These are phyloP conservation scores for Catagonus wagneri DNA, from an alignment of 2,113 vertebrate genomes.

Conservation along the genomic window DNA sequence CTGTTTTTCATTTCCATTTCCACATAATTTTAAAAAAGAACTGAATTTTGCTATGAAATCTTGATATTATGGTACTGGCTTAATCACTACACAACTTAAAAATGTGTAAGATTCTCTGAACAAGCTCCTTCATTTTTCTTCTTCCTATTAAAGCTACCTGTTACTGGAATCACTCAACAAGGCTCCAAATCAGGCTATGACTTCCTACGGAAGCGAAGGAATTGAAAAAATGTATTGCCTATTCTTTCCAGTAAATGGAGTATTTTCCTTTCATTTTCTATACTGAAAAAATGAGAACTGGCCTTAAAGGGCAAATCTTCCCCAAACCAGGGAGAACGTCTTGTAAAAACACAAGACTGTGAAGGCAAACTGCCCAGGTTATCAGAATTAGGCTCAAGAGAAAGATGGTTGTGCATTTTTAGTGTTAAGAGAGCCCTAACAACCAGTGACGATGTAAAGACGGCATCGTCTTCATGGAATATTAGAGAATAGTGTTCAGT, in stretches of 20 bases:
- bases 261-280: slow-evolving; percentile 61
- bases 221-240: neutral
- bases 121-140: neutral
- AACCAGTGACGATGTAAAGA: neutral
- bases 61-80: neutral
- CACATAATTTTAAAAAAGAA: slow-evolving; percentile 16
- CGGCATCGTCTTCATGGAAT: neutral
- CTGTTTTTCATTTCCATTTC: neutral
- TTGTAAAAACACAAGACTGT: neutral
- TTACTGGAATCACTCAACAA: neutral
- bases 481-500: neutral
- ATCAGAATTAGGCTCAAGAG: neutral
- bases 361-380: slow-evolving; percentile 11
- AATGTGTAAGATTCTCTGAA: neutral
- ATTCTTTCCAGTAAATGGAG: neutral
- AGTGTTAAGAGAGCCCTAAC: neutral
- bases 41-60: neutral
- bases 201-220: neutral
- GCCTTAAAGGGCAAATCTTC: neutral
- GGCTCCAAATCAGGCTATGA: neutral
- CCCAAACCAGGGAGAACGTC: slow-evolving; percentile 44
- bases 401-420: neutral
- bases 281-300: slow-evolving; percentile 60
- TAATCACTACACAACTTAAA: neutral
- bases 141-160: neutral